Evolutionary conservation across 2,888 invertebrate species (phyloP).

Genomic region (Drosophila sordidula): DNA sequence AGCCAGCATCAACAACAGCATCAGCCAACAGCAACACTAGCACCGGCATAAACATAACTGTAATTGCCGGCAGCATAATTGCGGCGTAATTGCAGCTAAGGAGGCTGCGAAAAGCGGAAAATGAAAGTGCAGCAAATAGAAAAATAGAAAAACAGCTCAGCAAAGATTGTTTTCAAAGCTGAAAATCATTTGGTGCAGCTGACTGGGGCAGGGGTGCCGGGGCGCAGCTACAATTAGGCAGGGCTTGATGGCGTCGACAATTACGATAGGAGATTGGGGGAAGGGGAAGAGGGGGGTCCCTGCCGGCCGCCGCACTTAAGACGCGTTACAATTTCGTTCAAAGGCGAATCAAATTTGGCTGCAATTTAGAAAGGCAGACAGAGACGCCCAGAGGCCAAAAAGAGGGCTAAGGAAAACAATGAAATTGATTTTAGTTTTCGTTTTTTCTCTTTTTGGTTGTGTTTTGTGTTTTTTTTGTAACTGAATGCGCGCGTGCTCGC

Average conservation of each 20-base stretch:
- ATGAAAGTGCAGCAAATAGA: slow-evolving; percentile 75
- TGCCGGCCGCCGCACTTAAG: slow-evolving; percentile 24
- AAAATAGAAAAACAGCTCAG: slow-evolving; percentile 10
- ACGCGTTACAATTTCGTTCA: slow-evolving; percentile 71
- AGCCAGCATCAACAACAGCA: slow-evolving; percentile 3
- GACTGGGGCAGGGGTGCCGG: too few relatives aligned
- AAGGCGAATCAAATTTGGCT: slow-evolving; percentile 70
- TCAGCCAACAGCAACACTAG: slow-evolving; percentile 1
- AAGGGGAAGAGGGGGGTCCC: neutral
- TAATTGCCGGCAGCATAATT: slow-evolving; percentile 68
- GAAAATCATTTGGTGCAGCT: slow-evolving; percentile 11
- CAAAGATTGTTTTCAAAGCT: slow-evolving; percentile 21
- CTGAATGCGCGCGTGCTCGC: slow-evolving; percentile 49
- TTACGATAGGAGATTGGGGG: slow-evolving; percentile 15
- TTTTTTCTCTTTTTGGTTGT: slow-evolving; percentile 10
- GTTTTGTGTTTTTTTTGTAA: slow-evolving; percentile 10
- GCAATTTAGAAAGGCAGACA: slow-evolving; percentile 69
- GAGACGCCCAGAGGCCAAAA: slow-evolving; percentile 17
- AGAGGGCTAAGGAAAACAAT: slow-evolving; percentile 51
- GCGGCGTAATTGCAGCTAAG: slow-evolving; percentile 69
- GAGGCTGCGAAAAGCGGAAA: slow-evolving; percentile 51
- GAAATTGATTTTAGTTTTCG: slow-evolving; percentile 65
- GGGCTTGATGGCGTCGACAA: slow-evolving; percentile 23
- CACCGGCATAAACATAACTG: slow-evolving; percentile 66
- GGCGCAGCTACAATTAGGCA: slow-evolving; percentile 34